These are phyloP conservation scores for Corbicula japonica DNA, from an alignment of 2,888 invertebrate species.

Conservation along the genomic window DNA sequence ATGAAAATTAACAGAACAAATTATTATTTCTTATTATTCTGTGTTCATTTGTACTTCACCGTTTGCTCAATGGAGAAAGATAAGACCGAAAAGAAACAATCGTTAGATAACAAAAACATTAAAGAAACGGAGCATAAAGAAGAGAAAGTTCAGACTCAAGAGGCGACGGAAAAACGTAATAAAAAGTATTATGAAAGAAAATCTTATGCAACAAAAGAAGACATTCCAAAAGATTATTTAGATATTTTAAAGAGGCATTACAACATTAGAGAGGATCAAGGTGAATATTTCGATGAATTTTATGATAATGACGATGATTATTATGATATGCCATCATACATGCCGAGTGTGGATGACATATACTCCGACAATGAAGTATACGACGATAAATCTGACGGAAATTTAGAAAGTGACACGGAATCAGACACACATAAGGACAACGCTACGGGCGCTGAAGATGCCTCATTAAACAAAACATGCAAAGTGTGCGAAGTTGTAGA, in stretches of 20 bases:
- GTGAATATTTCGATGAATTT: background rate
- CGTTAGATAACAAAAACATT: background rate
- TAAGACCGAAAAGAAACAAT: slow-evolving; percentile 6
- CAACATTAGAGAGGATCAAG: slow-evolving; percentile 46
- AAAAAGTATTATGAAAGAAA: slow-evolving; percentile 2
- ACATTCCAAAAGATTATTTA: slow-evolving; percentile 57
- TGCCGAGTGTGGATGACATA: too few species aligned
- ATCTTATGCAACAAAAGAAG: slow-evolving; percentile 37
- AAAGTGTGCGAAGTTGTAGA: slow-evolving; percentile 65
- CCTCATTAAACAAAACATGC: slow-evolving; percentile 25
- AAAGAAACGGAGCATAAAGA: background rate
- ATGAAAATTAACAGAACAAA: slow-evolving; percentile 36
- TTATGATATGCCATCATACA: too few species aligned
- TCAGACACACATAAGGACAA: background rate
- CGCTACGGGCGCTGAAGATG: slow-evolving; percentile 6
- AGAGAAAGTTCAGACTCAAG: background rate
- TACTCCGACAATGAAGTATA: background rate
- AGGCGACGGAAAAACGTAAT: slow-evolving; percentile 7
- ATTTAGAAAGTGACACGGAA: background rate
- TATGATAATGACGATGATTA: background rate
- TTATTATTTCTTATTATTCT: slow-evolving; percentile 47
- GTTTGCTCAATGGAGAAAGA: slow-evolving; percentile 49
- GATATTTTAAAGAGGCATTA: slow-evolving; percentile 42
- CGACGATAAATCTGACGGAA: background rate
- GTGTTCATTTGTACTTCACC: slow-evolving; percentile 48